Percentiles rank a stretch among this genome's conserved stretches.
Conservation (phyloP, 2,888 invertebrate species). For the Eurytoma adleriae region DNA sequence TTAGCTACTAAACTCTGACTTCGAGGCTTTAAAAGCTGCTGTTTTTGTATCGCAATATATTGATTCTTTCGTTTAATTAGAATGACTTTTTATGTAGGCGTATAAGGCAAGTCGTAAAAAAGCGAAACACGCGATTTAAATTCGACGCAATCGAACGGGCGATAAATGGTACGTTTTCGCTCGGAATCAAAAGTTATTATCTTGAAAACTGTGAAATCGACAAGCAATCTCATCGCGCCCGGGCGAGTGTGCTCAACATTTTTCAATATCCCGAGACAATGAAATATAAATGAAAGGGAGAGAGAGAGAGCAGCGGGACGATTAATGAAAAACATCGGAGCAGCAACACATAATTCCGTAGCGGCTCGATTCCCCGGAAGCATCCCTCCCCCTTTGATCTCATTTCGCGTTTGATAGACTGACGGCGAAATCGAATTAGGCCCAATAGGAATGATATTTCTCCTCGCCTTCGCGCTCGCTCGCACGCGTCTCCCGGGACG, state of each 20-base stretch:
- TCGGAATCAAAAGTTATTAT: no score
- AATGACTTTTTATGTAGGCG: no score
- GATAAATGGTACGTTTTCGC: no score
- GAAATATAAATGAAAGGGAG: conserved; percentile 55
- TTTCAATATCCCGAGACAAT: conserved; percentile 36
- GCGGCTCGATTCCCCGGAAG: conserved; percentile 58
- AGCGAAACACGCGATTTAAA: no score
- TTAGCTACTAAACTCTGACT: background rate
- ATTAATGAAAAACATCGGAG: conserved; percentile 55
- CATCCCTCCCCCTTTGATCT: conserved; percentile 60
- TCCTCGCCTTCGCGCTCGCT: conserved; percentile 43
- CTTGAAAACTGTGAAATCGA: no score
- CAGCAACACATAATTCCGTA: conserved; percentile 24
- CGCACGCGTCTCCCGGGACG: conserved; percentile 61
- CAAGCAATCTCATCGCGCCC: no score
- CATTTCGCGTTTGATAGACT: conserved; percentile 60
- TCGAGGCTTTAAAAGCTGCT: no score
- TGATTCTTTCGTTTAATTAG: no score
- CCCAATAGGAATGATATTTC: conserved; percentile 59
- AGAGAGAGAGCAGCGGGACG: conserved; percentile 27
- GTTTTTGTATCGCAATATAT: no score
- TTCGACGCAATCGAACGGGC: no score
- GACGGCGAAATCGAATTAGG: conserved; percentile 62
- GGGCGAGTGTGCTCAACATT: conserved; percentile 1
- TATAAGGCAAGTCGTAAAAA: no score